Evolutionary conservation across 2,797 vertebrate genomes (phyloP).

Genomic region (Ammospiza maritima): DNA sequence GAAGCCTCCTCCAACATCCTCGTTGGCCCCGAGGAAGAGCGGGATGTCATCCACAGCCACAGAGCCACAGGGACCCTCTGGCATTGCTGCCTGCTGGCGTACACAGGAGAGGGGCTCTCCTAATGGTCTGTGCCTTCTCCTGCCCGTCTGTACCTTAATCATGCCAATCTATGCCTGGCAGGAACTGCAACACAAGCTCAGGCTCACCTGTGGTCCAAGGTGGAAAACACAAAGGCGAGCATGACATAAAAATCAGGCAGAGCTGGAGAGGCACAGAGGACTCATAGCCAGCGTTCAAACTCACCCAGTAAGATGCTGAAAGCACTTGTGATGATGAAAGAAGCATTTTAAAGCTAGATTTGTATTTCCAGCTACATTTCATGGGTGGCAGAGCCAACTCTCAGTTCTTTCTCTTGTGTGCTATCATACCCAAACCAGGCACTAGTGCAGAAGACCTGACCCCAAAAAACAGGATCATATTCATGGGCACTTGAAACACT

Average conservation of each 20-base stretch:
- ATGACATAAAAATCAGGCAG: background rate
- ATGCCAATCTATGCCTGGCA: background rate
- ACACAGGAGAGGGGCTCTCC: background rate
- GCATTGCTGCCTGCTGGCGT: rapidly evolving
- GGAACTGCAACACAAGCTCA: background rate
- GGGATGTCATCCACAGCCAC: background rate
- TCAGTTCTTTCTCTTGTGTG: rapidly evolving
- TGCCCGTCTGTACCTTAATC: background rate
- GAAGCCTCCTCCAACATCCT: background rate
- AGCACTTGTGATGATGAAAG: background rate
- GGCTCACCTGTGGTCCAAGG: background rate
- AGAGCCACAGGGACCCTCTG: rapidly evolving
- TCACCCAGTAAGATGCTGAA: background rate
- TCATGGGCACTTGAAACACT: background rate
- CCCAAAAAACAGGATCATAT: background rate
- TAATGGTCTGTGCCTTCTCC: background rate
- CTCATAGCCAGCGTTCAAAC: background rate
- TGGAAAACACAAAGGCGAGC: background rate
- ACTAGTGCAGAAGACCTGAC: background rate
- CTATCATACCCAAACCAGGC: background rate
- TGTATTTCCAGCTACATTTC: background rate
- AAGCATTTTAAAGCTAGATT: background rate
- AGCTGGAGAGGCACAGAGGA: background rate
- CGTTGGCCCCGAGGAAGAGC: background rate
- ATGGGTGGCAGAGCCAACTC: background rate